phyloP scores from a whole-genome alignment of 2,888 invertebrate species.

The Pomacea canaliculata region DNA sequence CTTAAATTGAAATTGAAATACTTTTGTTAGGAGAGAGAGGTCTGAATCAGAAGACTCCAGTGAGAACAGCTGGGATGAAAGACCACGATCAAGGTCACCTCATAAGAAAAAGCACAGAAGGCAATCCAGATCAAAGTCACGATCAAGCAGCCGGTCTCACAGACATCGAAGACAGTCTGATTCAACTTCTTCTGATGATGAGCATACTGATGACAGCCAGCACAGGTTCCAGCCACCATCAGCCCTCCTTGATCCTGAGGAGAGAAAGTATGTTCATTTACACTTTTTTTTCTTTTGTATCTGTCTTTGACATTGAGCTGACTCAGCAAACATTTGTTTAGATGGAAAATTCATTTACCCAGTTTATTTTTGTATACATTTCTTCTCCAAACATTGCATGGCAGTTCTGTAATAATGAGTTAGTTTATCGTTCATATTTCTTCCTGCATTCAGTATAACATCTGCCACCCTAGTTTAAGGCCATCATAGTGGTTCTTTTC shows the following conservation, averaged over 20 bases:
- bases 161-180: conserved; percentile 29
- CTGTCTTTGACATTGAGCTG: no score
- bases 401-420: no score
- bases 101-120: conserved; percentile 36
- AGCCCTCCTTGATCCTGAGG: background rate
- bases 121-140: conserved; percentile 34
- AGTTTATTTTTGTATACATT: no score
- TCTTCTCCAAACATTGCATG: no score
- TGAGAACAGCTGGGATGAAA: conserved; percentile 11
- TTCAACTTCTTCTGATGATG: conserved; percentile 17
- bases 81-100: conserved; percentile 43
- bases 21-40: conserved; percentile 20
- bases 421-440: no score
- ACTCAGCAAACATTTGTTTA: no score
- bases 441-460: no score
- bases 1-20: no score
- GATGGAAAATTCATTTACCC: no score
- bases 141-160: conserved; percentile 27
- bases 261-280: conserved; percentile 1
- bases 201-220: conserved; percentile 8
- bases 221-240: background rate
- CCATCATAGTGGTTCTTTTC: no score
- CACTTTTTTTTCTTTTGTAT: background rate
- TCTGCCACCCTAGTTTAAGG: no score
- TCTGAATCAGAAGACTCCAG: conserved; percentile 26